Evolutionary conservation across 2,888 invertebrate genomes (phyloP).

Genomic region (Diaperis boleti): DNA sequence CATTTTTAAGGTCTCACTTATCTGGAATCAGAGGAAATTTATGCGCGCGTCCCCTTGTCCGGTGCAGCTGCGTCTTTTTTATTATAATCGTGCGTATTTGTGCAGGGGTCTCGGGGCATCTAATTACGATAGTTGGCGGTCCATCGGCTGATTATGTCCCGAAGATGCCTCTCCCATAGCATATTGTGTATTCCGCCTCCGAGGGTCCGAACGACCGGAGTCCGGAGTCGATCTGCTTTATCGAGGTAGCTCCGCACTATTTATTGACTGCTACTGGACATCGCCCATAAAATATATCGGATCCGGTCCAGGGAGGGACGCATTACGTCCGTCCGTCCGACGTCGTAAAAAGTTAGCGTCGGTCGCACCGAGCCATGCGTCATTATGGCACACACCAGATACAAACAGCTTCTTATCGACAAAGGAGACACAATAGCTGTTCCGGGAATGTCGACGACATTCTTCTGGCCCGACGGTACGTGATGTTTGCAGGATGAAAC

Average conservation of each 20-base stretch:
- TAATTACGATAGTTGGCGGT: conserved; percentile 58
- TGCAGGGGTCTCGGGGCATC: conserved; percentile 53
- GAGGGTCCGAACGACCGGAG: conserved; percentile 56
- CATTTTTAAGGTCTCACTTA: conserved; percentile 29
- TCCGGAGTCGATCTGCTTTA: conserved; percentile 56
- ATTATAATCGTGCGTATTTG: conserved; percentile 27
- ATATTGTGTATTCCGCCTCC: conserved; percentile 65
- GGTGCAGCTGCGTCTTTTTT: conserved; percentile 39
- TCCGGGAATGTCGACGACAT: conserved; percentile 47
- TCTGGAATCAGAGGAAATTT: conserved; percentile 35
- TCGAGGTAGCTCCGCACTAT: conserved; percentile 63
- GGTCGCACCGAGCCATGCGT: conserved; percentile 60
- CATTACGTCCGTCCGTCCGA: conserved; percentile 59
- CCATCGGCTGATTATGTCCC: conserved; percentile 60
- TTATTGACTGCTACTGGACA: conserved; percentile 67
- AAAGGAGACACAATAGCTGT: conserved; percentile 50
- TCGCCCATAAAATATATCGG: conserved; percentile 67
- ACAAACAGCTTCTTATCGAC: conserved; percentile 61
- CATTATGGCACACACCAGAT: conserved; percentile 64
- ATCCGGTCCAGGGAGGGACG: conserved; percentile 59
- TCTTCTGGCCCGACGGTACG: conserved; percentile 36
- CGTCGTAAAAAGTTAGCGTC: conserved; percentile 65
- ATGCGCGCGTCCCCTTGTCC: conserved; percentile 38
- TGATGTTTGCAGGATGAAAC: conserved; percentile 39
- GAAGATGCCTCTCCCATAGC: conserved; percentile 48